Evolutionary conservation across 2,888 invertebrate species (phyloP), one percentile per base, ranked within the genome.

Genomic region (Odiellus spinosus): DNA sequence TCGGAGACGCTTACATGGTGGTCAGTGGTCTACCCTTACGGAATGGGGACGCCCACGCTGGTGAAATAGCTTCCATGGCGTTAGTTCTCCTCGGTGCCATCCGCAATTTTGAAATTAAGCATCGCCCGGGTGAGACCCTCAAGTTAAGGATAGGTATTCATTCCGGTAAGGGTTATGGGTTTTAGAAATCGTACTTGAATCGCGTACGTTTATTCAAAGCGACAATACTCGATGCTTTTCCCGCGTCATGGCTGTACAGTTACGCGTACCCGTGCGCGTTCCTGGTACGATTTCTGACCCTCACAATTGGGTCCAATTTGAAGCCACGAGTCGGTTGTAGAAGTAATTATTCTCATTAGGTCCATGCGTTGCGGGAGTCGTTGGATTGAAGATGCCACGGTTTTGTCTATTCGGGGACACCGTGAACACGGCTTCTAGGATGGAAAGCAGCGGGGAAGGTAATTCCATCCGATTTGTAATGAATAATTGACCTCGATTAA

Each of bases 371-470:
- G 87, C 88, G 1, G 90, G 88, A 1, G 88, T 90, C 0, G 88
- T 90, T 0, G 88, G 88, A 0, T 67, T 84, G 4, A 90, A 88
- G 68, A 90, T 90, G 88, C 90, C 90, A 0, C 72, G 90, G 40
- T 90, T 87, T 61, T 90, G 88, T 60, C 69, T 90, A 3, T 90
- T 90, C 60, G 90, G 90, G 0, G 90, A 90, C 61, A 90, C 90
- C 0, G 90, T 90, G 1, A 88, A 88, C 66, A 88, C 88, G 1
- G 87, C 88, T 0, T 85, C 85, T 0, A 74, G 88, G 17, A 88
- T 88, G 88, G 88, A 88, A 66, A 85, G 85, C 18, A 87, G 81
- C 59, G 90, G 90, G 1, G 86, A 87, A 67, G 52, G 56, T 56
- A 38, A 8, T 26, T 26, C 26, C 26, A 26, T 26, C n/a, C n/a